Conservation (phyloP, 35 echinoderm and acorn worm genomes). For the Apostichopus japonicus region DNA sequence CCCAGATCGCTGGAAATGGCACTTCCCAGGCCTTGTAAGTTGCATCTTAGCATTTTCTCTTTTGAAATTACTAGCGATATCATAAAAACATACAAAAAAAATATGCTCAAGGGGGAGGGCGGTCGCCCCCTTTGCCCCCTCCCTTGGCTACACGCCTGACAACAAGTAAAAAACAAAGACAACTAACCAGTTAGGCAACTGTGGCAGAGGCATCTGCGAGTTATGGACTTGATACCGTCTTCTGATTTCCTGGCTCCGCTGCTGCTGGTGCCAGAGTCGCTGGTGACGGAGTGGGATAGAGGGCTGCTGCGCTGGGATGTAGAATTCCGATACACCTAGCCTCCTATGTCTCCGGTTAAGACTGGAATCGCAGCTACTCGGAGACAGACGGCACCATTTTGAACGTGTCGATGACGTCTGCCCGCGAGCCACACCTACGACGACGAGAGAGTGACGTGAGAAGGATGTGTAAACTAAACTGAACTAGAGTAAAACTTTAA, state of each 20-base stretch:
- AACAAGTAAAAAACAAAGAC: neutral
- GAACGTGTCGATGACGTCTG: conserved; percentile 17
- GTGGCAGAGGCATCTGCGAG: conserved; percentile 19
- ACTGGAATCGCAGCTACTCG: neutral
- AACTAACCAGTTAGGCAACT: conserved; percentile 16
- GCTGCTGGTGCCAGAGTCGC: conserved; percentile 59
- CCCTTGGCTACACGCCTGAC: too few species aligned
- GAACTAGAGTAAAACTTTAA: too few species aligned
- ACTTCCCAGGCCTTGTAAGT: too few species aligned
- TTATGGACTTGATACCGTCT: conserved; percentile 54
- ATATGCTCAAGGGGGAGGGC: too few species aligned
- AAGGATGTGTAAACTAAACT: neutral
- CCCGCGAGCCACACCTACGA: neutral
- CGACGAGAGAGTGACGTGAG: neutral
- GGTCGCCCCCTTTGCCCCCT: too few species aligned
- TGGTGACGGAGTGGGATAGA: conserved; percentile 59
- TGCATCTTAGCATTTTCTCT: too few species aligned
- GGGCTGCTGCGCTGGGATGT: conserved; percentile 73
- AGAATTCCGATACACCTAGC: conserved; percentile 72
- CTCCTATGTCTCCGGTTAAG: conserved; percentile 19
- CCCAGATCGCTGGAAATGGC: too few species aligned
- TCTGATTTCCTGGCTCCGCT: conserved; percentile 68
- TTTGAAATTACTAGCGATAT: too few species aligned
- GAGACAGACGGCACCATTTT: conserved; percentile 30
- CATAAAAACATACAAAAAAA: too few species aligned